Base-by-base conservation (phyloP, 2,888 invertebrate genomes). In the Acrobasis repandana region DNA sequence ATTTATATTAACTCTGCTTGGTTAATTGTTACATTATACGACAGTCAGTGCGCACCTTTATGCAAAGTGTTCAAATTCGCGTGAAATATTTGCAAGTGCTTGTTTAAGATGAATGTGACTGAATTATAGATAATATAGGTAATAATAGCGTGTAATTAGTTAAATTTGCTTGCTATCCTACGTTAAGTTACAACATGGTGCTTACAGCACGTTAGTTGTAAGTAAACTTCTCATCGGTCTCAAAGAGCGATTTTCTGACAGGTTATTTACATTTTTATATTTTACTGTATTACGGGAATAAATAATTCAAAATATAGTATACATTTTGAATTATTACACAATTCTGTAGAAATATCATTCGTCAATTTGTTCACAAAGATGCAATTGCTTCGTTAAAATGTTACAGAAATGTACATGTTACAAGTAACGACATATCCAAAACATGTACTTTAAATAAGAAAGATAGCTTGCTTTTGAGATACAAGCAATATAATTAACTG, bases 21-120 rank as follows among this genome's bases (percentile, higher is more conserved):
- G 43, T n/a, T 43, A 9, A 6, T 4, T n/a, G 14, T 43, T 43
- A 43, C n/a, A 43, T n/a, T n/a, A 11, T 3, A 14, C 10, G 43
- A 43, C n/a, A 3, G 43, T 43, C 43, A 43, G n/a, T 43, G 43
- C 43, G 43, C 43, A 43, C 14, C 33, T 51, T 51, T 68, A 67
- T 65, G 68, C 70, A 70, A 77, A 74, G 81, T 84, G 83, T 87
- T 87, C 82, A 85, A 81, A 77, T 79, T 79, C 77, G 72, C 78
- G 77, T 78, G 70, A 74, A 73, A 79, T 77, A 76, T 74, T 75
- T 80, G 76, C 77, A 80, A 85, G 76, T 82, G 87, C 85, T 88
- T 88, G 79, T 84, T 81, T 83, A 84, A 84, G 75, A 85, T 85
- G 80, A 85, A 89, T 86, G 88, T 88, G 91, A 90, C 91, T 91